phyloP scores from a whole-genome alignment of 2,797 vertebrate species.

The Acanthurus lineatus region DNA sequence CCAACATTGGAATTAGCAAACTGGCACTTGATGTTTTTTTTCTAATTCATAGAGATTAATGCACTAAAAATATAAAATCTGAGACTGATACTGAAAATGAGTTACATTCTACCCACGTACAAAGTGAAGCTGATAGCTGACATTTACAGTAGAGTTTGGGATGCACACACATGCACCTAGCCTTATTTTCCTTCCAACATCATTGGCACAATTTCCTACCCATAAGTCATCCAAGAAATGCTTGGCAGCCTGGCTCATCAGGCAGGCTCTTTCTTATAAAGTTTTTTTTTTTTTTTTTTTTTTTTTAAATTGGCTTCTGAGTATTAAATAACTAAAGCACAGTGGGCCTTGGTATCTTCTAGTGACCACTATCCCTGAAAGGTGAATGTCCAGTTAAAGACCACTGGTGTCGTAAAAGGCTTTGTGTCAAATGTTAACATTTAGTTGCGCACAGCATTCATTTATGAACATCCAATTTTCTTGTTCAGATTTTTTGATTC shows the following conservation, averaged over 20 bases:
- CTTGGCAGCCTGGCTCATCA: conserved; percentile 16
- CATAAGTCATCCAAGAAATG: conserved; percentile 26
- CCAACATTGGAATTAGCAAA: background rate
- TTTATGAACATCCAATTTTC: conserved; percentile 16
- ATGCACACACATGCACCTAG: conserved; percentile 1
- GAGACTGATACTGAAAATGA: background rate
- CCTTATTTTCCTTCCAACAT: conserved; percentile 24
- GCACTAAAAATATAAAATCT: background rate
- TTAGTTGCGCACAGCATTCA: background rate
- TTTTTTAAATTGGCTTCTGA: conserved; percentile 20
- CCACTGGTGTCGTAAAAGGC: conserved; percentile 1
- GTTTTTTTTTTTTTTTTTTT: background rate
- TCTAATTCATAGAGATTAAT: background rate
- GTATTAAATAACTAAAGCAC: conserved; percentile 27
- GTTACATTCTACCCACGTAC: background rate
- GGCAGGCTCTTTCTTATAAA: conserved; percentile 1
- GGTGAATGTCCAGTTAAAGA: conserved; percentile 10
- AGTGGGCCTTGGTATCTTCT: conserved; percentile 10
- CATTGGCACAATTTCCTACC: conserved; percentile 14
- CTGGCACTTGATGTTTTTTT: background rate
- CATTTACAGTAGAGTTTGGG: background rate
- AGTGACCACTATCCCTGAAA: background rate
- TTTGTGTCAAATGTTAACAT: conserved; percentile 11
- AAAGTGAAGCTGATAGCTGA: background rate
- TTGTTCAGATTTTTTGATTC: conserved; percentile 9